Conservation (phyloP, 2,888 invertebrate genomes). For the Tachina lurida region DNA sequence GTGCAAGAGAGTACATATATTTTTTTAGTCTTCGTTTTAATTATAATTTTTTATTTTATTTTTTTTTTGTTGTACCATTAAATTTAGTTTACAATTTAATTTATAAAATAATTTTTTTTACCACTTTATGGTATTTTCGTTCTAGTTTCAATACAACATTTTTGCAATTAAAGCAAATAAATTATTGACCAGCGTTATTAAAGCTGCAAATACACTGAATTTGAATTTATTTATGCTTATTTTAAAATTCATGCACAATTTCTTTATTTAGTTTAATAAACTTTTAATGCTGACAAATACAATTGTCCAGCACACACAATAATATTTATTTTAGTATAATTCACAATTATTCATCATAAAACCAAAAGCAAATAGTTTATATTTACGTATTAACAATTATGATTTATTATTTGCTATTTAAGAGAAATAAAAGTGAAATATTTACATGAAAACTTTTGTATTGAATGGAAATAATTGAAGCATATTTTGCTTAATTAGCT, state of each 20-base stretch:
- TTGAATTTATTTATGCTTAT: not conserved
- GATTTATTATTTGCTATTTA: constrained; percentile 17
- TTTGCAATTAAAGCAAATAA: not conserved
- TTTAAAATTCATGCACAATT: not conserved
- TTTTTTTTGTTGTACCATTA: too few species aligned
- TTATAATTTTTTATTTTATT: too few species aligned
- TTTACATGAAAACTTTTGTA: not conserved
- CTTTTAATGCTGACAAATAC: constrained; percentile 4
- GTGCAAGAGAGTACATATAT: too few species aligned
- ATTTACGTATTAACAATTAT: constrained; percentile 1
- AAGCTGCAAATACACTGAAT: not conserved
- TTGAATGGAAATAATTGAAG: not conserved
- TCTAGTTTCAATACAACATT: not conserved
- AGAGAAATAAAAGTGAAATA: not conserved
- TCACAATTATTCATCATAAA: constrained; percentile 19
- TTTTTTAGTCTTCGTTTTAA: too few species aligned
- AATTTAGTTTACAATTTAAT: too few species aligned
- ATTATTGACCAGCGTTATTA: not conserved
- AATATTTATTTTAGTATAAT: not conserved
- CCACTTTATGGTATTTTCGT: not conserved
- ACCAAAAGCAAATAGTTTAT: not conserved
- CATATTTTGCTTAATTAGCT: constrained; percentile 23
- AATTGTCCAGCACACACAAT: not conserved
- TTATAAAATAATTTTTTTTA: too few species aligned
- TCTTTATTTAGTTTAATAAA: not conserved